Percentiles rank a stretch among this genome's conserved stretches.
Conservation (phyloP, 2,797 vertebrate genomes). For the Megaceryle alcyon region DNA sequence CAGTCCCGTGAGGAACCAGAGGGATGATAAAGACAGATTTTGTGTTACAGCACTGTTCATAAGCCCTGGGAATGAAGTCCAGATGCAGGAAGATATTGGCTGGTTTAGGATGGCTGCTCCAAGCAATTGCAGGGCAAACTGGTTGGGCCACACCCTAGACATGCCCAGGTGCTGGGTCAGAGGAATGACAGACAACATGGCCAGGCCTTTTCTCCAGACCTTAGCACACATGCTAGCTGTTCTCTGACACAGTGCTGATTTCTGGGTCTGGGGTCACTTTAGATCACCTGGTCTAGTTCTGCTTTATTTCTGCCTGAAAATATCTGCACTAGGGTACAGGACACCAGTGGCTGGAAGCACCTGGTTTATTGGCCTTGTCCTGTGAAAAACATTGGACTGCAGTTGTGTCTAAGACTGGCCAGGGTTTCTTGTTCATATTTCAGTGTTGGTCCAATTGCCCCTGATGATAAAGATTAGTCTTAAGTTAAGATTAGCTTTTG, state of each 20-base stretch:
- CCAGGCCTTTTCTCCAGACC: accelerated
- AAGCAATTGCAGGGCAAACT: neutral
- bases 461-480: neutral
- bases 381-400: neutral
- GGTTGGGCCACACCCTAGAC: accelerated
- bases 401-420: neutral
- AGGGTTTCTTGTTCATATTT: neutral
- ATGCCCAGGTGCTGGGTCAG: neutral
- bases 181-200: accelerated
- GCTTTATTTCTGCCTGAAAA: neutral
- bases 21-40: neutral
- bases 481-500: neutral
- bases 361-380: neutral
- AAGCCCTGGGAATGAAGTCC: neutral
- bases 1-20: neutral
- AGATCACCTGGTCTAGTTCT: neutral
- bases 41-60: neutral
- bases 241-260: neutral
- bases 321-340: neutral
- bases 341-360: neutral
- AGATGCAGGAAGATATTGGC: neutral
- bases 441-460: neutral
- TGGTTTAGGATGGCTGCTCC: neutral
- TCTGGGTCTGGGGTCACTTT: neutral
- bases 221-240: neutral